Percentiles rank a stretch among this genome's conserved stretches.
Evolutionary conservation across 2,113 vertebrate genomes (phyloP).

Genomic region (Oxyura jamaicensis): DNA sequence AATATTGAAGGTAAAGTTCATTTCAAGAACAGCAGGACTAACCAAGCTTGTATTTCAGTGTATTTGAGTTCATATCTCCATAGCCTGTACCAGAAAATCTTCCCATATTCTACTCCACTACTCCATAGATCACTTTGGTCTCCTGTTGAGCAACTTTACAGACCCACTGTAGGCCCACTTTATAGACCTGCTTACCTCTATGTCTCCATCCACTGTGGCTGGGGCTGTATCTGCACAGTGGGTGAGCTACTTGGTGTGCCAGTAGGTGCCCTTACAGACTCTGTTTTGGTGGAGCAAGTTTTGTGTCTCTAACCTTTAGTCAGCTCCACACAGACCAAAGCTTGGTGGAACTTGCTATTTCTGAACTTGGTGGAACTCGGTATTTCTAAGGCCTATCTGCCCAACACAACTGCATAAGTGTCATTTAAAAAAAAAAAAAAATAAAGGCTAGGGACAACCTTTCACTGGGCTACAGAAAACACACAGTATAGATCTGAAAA

Average conservation of each 20-base stretch:
- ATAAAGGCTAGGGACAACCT: neutral
- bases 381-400: neutral
- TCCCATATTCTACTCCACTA: neutral
- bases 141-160: neutral
- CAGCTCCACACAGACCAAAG: neutral
- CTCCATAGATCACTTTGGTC: accelerated
- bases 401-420: neutral
- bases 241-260: accelerated
- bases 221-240: neutral
- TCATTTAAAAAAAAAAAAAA: too few species aligned
- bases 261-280: accelerated
- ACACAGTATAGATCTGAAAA: neutral
- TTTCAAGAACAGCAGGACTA: neutral
- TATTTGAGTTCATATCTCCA: accelerated
- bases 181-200: neutral
- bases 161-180: neutral
- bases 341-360: neutral
- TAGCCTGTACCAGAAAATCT: neutral
- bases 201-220: accelerated
- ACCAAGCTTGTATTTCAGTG: neutral
- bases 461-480: neutral
- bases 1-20: neutral
- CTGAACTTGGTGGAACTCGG: neutral
- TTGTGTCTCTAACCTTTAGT: neutral
- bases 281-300: accelerated